These are phyloP conservation scores for Rhyzopertha dominica DNA, from an alignment of 1,140 invertebrate species.

Conservation along the genomic window DNA sequence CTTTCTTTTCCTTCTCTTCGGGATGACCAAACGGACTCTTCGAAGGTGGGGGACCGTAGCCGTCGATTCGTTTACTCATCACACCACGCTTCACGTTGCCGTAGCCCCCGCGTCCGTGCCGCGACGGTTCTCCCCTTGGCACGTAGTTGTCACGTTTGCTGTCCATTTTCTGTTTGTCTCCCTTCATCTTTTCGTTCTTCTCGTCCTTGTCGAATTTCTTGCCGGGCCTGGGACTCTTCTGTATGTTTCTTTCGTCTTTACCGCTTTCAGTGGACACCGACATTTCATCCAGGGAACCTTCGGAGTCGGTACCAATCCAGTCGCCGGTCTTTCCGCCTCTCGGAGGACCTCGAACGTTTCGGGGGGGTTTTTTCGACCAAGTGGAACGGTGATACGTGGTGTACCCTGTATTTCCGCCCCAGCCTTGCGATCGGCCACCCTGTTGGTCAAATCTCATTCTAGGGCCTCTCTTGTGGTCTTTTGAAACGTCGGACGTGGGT, in stretches of 20 bases:
- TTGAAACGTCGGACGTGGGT: conserved; percentile 23
- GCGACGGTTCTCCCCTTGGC: conserved; percentile 75
- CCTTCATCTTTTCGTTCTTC: conserved; percentile 48
- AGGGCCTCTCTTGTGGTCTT: conserved; percentile 42
- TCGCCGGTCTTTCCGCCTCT: conserved; percentile 34
- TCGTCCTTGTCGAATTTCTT: conserved; percentile 56
- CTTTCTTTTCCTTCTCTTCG: conserved; percentile 38
- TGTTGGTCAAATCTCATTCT: conserved; percentile 25
- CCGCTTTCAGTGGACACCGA: conserved; percentile 49
- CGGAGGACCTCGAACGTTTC: conserved; percentile 34
- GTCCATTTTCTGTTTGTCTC: conserved; percentile 40
- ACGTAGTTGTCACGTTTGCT: conserved; percentile 60
- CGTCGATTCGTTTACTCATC: conserved; percentile 57
- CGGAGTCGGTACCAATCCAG: conserved; percentile 53
- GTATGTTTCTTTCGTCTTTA: conserved; percentile 46
- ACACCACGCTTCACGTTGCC: conserved; percentile 56
- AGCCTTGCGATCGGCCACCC: conserved; percentile 26
- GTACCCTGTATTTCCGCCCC: conserved; percentile 28
- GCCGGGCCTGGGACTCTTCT: conserved; percentile 46
- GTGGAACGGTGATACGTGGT: conserved; percentile 27
- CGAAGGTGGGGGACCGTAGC: conserved; percentile 68
- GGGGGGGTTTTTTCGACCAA: conserved; percentile 26
- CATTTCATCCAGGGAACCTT: conserved; percentile 54
- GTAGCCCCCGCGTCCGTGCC: conserved; percentile 66
- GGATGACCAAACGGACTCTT: conserved; percentile 66